Conservation (phyloP, 37 sponge, comb jelly and placozoan genomes). For the Eunapius fragilis region DNA sequence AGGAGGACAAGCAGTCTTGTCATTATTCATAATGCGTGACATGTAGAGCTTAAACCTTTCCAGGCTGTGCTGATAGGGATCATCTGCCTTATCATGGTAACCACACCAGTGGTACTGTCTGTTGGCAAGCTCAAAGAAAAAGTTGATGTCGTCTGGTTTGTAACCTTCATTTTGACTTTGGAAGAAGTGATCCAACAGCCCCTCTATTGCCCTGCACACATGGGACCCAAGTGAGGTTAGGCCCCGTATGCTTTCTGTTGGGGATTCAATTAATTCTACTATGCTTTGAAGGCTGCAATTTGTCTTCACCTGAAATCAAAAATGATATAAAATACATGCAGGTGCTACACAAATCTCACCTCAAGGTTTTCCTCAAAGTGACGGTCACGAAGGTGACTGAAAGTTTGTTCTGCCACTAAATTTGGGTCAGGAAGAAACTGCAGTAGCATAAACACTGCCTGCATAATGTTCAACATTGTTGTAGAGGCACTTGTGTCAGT, state of each 20-base stretch:
- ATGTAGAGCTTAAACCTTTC: slow-evolving; percentile 57
- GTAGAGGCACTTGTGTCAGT: not conserved
- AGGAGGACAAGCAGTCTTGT: not conserved
- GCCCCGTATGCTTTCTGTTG: not conserved
- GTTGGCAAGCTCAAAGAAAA: slow-evolving; percentile 63
- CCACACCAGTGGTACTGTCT: slow-evolving; percentile 23
- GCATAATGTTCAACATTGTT: slow-evolving; percentile 53
- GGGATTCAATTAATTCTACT: not conserved
- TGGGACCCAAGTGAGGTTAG: not conserved
- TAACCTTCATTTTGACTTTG: not conserved
- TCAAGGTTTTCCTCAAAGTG: slow-evolving; percentile 44
- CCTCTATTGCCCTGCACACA: slow-evolving; percentile 15
- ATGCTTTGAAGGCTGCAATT: not conserved
- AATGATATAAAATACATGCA: not conserved
- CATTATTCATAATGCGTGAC: slow-evolving; percentile 33
- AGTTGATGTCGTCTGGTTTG: slow-evolving; percentile 16
- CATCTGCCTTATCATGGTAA: not conserved
- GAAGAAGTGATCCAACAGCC: slow-evolving; percentile 54
- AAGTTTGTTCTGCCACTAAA: slow-evolving; percentile 17
- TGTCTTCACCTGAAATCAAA: not conserved
- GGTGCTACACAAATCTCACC: not conserved
- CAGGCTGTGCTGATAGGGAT: not conserved
- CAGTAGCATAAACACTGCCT: slow-evolving; percentile 42
- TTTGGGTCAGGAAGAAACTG: not conserved
- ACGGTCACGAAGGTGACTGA: slow-evolving; percentile 32